Evolutionary conservation across 2,888 invertebrate genomes (phyloP), one percentile per base, ranked within the genome.

Genomic region (Thyatira batis): DNA sequence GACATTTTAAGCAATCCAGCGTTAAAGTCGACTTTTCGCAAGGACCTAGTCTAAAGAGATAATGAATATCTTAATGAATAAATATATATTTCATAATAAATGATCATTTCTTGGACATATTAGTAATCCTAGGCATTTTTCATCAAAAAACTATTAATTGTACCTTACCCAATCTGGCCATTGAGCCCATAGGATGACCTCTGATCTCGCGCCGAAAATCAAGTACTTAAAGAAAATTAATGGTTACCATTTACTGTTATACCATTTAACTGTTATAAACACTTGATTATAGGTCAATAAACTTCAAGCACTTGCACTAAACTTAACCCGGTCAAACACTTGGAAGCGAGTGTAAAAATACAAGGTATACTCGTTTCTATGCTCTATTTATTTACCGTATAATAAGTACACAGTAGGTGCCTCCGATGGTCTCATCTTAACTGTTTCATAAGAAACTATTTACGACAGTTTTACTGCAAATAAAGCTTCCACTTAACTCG

Each of bases 381-480:
- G 17, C 39, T 39, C 8, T 1, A 17, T 39, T 17, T 39, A 39
- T 17, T 17, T 39, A 0, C 39, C 4, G 13, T 33, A 33, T 4
- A 39, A 13, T 39, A n/a, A n/a, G n/a, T n/a, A 8, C 39, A 17
- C 17, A 13, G 33, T 2, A 33, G 13, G 3, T 13, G 39, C 17
- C 3, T 39, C 17, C 17, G 17, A 39, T 39, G 39, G 1, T 53
- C 21, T 11, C 51, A 53, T 44, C 53, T 9, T 5, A 39, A 13
- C 48, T 58, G 56, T 63, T 51, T 55, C 48, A 50, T 49, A 54
- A 52, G 51, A 54, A 52, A 25, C 57, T 54, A 61, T 69, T 67
- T 58, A 63, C 60, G 59, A 61, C 58, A 50, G 44, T 60, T 69
- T 66, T 67, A 68, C 53, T 51, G 45, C 58, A 33, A 56, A 67